Evolutionary conservation across 2,797 vertebrate species (phyloP).

Genomic region (Ctenopoma multispine): DNA sequence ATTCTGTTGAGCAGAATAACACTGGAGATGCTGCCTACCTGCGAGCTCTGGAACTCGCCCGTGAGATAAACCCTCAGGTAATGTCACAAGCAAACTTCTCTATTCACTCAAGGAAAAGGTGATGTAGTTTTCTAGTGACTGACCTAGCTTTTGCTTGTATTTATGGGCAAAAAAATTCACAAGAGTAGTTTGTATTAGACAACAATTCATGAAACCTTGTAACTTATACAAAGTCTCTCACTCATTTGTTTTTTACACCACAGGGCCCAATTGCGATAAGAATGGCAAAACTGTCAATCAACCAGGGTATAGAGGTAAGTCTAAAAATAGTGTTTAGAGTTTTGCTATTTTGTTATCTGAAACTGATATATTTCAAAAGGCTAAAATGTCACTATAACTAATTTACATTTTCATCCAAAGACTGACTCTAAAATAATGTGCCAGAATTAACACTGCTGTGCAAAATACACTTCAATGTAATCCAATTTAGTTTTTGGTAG

Average conservation of each 20-base stretch:
- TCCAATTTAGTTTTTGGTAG: no score
- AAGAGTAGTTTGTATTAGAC: not conserved
- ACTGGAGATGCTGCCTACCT: slow-evolving; percentile 93
- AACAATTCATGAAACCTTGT: not conserved
- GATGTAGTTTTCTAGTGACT: not conserved
- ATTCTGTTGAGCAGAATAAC: slow-evolving; percentile 92
- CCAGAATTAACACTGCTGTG: no score
- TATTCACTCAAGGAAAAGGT: not conserved
- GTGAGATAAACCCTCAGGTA: slow-evolving; percentile 97
- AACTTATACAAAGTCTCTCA: not conserved
- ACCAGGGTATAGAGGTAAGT: slow-evolving; percentile 97
- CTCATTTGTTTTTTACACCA: slow-evolving; percentile 25
- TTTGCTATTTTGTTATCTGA: no score
- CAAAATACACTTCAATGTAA: no score
- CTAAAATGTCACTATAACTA: no score
- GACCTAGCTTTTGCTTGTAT: no score
- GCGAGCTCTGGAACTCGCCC: slow-evolving; percentile 90
- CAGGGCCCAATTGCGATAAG: slow-evolving; percentile 97
- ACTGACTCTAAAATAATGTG: no score
- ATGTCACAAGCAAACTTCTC: not conserved
- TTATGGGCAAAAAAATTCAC: not conserved
- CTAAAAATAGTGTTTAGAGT: no score
- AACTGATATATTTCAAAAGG: no score
- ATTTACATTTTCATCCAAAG: no score
- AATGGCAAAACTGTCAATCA: slow-evolving; percentile 97